Evolutionary conservation across 2,113 vertebrate species (phyloP).

Genomic region (Corythornis madagascariensis): DNA sequence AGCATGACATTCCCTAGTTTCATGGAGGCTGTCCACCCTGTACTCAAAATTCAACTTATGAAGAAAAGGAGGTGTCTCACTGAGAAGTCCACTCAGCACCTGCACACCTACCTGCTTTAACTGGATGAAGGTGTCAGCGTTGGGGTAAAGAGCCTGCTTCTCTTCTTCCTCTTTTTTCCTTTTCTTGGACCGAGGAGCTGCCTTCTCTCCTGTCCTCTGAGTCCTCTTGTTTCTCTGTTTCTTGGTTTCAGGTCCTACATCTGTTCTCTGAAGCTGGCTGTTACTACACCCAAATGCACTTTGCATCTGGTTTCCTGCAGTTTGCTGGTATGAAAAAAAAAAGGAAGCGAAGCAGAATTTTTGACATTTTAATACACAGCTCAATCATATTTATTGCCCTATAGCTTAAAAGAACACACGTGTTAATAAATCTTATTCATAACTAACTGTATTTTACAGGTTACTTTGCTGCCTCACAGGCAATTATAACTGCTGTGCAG

Average conservation of each 20-base stretch:
- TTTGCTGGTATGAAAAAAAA: conserved; percentile 66
- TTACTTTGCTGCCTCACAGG: not conserved
- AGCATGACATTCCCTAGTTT: not conserved
- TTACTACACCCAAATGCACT: conserved; percentile 77
- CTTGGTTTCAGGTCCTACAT: conserved; percentile 84
- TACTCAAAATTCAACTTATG: not conserved
- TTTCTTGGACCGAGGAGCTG: conserved; percentile 87
- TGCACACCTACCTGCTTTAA: conserved; percentile 85
- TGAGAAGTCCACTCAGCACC: not conserved
- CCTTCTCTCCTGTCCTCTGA: conserved; percentile 79
- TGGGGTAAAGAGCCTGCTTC: conserved; percentile 78
- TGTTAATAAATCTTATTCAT: not conserved
- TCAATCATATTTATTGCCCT: not conserved
- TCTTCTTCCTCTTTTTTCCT: conserved; percentile 92
- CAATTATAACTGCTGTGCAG: not conserved
- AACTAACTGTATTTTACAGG: not conserved
- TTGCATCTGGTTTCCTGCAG: conserved; percentile 70
- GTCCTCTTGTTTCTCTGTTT: conserved; percentile 87
- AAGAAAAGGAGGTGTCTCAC: too few species aligned
- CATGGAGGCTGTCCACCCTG: not conserved
- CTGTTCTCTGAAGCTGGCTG: conserved; percentile 72
- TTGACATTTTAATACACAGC: not conserved
- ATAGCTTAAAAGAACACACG: not conserved
- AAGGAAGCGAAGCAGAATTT: conserved; percentile 40
- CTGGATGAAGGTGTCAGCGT: conserved; percentile 82